These are phyloP conservation scores for Malthinus seriepunctatus DNA, from an alignment of 2,888 invertebrate species.

Conservation along the genomic window DNA sequence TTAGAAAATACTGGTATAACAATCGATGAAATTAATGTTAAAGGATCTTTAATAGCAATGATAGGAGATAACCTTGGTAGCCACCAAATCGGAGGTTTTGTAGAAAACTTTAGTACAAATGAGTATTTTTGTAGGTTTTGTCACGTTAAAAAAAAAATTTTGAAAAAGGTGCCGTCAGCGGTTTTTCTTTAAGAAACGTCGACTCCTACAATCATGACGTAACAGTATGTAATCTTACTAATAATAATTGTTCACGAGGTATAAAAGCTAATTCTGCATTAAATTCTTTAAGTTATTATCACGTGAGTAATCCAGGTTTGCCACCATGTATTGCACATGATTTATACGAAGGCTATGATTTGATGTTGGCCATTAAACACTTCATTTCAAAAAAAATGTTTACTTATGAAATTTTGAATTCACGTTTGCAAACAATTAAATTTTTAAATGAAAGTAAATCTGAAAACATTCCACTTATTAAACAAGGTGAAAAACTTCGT, in stretches of 20 bases:
- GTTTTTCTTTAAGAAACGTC: background rate
- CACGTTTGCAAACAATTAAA: conserved; percentile 12
- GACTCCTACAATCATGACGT: conserved; percentile 9
- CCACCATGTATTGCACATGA: conserved; percentile 42
- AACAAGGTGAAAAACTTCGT: conserved; percentile 20
- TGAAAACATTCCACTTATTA: conserved; percentile 12
- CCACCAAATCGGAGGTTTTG: conserved; percentile 37
- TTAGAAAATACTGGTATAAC: conserved; percentile 38
- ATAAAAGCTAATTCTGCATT: conserved; percentile 37
- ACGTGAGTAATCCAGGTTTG: conserved; percentile 38
- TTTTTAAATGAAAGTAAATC: conserved; percentile 21
- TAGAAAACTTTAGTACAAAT: conserved; percentile 32
- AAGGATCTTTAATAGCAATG: conserved; percentile 36
- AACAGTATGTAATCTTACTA: background rate
- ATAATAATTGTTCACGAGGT: conserved; percentile 25
- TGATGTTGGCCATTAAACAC: conserved; percentile 33
- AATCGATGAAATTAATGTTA: conserved; percentile 14
- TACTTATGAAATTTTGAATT: conserved; percentile 17
- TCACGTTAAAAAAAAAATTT: conserved; percentile 11
- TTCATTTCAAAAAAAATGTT: conserved; percentile 21
- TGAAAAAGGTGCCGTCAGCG: background rate
- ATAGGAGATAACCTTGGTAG: conserved; percentile 31
- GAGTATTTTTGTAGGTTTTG: conserved; percentile 36
- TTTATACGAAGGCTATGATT: conserved; percentile 38
- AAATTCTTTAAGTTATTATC: conserved; percentile 36